phyloP scores from a whole-genome alignment of 2,888 invertebrate species.

The Ecdyonurus torrentis region DNA sequence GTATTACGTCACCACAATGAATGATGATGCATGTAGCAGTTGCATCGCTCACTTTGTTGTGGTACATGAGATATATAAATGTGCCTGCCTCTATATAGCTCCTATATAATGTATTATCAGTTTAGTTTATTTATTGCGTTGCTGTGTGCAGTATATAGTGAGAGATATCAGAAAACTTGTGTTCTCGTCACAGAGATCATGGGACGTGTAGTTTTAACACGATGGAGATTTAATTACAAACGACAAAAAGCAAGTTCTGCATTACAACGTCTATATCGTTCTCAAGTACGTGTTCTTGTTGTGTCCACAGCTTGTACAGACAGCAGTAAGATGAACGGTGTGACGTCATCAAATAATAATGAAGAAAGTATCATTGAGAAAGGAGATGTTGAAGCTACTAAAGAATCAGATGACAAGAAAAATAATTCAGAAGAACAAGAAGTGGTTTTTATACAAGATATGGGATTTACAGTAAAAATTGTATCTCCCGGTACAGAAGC shows the following conservation, averaged over 20 bases:
- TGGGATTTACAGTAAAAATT: slow-evolving; percentile 88
- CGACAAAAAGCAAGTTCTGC: not conserved
- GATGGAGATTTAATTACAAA: not conserved
- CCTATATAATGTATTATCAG: too few species aligned
- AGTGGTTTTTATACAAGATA: slow-evolving; percentile 77
- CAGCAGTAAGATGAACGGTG: not conserved
- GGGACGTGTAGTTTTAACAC: not conserved
- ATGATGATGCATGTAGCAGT: too few species aligned
- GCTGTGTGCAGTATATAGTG: not conserved
- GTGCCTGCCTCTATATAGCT: too few species aligned
- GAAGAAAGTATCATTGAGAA: not conserved
- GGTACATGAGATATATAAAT: too few species aligned
- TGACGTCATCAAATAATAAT: not conserved
- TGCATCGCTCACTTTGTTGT: too few species aligned
- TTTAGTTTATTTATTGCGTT: not conserved
- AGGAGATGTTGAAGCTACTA: slow-evolving; percentile 14
- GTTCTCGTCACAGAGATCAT: not conserved
- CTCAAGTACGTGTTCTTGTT: not conserved
- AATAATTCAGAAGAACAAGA: slow-evolving; percentile 38
- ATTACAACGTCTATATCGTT: not conserved
- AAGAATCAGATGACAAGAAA: slow-evolving; percentile 23
- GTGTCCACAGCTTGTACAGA: not conserved
- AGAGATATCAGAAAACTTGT: too few species aligned
- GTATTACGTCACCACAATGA: too few species aligned
- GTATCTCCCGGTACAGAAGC: slow-evolving; percentile 80